Evolutionary conservation across 2,888 invertebrate species (phyloP).

Genomic region (Himalopsyche kuldschensis): DNA sequence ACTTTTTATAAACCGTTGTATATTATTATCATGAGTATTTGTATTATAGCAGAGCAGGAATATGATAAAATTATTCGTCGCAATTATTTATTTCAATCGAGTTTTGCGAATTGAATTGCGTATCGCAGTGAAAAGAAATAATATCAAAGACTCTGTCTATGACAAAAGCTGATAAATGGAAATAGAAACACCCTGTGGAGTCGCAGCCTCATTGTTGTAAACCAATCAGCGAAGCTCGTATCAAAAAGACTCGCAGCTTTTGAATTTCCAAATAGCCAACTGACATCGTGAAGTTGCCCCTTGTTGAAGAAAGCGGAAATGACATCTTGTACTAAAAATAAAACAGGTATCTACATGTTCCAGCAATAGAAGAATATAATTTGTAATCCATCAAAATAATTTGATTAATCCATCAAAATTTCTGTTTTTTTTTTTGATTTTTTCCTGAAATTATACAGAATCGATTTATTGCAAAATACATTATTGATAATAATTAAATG

Average conservation of each 20-base stretch:
- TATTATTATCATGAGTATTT: no score
- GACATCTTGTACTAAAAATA: background rate
- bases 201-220: conserved; percentile 29
- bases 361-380: background rate
- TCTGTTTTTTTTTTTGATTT: no score
- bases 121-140: background rate
- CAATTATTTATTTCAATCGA: background rate
- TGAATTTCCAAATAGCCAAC: conserved; percentile 20
- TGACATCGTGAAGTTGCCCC: conserved; percentile 27
- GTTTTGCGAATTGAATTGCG: background rate
- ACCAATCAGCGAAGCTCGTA: conserved; percentile 36
- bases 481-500: no score
- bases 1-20: no score
- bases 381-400: no score
- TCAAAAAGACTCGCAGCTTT: conserved; percentile 22
- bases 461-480: no score
- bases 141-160: conserved; percentile 10
- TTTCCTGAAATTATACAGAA: no score
- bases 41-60: background rate
- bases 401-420: no score
- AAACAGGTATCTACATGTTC: background rate
- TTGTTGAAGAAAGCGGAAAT: conserved; percentile 11
- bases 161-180: conserved; percentile 13
- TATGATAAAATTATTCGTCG: background rate
- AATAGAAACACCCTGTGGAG: conserved; percentile 29